phyloP scores from a whole-genome alignment of 2,797 vertebrate species.

The Aphelocoma californica region DNA sequence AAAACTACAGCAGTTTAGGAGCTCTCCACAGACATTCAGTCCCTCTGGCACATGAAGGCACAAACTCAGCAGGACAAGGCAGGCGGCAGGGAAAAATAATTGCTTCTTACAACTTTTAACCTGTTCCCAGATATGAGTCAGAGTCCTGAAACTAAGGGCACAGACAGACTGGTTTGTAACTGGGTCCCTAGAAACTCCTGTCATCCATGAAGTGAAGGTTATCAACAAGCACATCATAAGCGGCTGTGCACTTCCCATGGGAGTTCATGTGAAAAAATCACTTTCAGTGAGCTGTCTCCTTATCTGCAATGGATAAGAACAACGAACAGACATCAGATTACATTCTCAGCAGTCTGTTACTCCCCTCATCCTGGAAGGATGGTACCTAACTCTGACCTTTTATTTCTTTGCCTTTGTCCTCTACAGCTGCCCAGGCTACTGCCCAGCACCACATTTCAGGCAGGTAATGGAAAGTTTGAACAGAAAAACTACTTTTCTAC shows the following conservation, averaged over 20 bases:
- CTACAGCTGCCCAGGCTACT: neutral
- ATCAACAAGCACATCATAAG: neutral
- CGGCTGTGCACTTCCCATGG: neutral
- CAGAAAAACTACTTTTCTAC: neutral
- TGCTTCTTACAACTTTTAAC: neutral
- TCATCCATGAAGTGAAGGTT: neutral
- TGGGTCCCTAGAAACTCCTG: neutral
- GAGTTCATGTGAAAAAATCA: neutral
- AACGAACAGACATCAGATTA: neutral
- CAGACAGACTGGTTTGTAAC: neutral
- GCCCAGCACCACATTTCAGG: neutral
- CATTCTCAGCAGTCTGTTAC: neutral
- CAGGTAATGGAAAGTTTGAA: neutral
- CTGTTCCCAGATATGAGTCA: neutral
- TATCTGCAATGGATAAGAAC: neutral
- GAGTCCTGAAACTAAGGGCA: neutral
- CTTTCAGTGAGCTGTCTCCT: neutral
- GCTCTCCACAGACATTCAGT: neutral
- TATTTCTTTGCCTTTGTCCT: neutral
- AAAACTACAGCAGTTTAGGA: neutral
- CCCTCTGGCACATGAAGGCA: rapidly evolving
- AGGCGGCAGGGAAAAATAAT: neutral
- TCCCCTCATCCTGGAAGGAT: neutral
- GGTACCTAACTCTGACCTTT: neutral
- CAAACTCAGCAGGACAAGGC: neutral